Percentiles rank a stretch among this genome's conserved stretches.
These are phyloP conservation scores for Strigamia maritima DNA, from an alignment of 2,888 invertebrate genomes.

Conservation along the genomic window DNA sequence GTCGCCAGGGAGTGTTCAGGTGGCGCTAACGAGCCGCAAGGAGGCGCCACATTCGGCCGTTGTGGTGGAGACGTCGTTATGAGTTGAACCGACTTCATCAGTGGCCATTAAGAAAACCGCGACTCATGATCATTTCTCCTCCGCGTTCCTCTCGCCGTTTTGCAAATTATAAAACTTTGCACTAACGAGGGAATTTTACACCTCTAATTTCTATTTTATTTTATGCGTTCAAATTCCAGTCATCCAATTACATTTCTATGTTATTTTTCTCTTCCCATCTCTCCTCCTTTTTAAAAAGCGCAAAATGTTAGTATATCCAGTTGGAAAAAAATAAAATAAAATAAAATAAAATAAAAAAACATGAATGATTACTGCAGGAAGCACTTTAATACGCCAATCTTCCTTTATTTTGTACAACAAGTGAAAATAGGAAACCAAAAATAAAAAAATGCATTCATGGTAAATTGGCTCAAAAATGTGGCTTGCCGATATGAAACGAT, in stretches of 20 bases:
- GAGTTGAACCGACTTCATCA: constrained; percentile 24
- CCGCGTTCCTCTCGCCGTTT: background rate
- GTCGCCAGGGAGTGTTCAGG: constrained; percentile 25
- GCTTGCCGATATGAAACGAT: background rate
- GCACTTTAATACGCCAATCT: background rate
- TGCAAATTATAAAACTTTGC: constrained; percentile 25
- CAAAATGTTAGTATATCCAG: too few relatives aligned
- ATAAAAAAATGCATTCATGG: background rate
- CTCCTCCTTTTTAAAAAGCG: too few relatives aligned
- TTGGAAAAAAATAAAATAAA: background rate
- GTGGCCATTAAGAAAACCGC: constrained; percentile 26
- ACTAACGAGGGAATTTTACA: background rate
- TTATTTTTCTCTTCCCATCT: background rate
- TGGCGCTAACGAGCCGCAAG: constrained; percentile 26
- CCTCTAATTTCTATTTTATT: background rate
- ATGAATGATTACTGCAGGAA: background rate
- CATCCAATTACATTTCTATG: background rate
- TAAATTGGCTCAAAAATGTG: background rate
- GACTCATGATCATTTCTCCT: constrained; percentile 23
- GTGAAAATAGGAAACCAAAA: background rate
- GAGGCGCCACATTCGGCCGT: constrained; percentile 22
- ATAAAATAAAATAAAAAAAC: background rate
- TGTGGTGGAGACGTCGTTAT: constrained; percentile 26
- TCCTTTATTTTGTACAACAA: background rate
- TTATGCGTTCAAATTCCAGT: background rate